phyloP scores from a whole-genome alignment of 2,113 vertebrate species.

The Lucifuga dentata region DNA sequence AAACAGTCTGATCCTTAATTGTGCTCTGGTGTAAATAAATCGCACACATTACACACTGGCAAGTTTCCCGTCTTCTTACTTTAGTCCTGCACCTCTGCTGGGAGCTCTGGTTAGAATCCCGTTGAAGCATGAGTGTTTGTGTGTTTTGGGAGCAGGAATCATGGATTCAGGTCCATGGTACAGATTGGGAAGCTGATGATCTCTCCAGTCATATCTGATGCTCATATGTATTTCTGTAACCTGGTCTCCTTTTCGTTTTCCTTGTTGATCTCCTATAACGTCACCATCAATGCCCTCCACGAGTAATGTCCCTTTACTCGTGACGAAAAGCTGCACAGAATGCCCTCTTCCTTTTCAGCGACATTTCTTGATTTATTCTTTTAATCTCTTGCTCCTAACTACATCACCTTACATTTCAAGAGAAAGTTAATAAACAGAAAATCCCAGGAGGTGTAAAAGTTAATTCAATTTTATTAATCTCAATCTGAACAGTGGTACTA shows the following conservation, averaged over 20 bases:
- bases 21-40: slow-evolving; percentile 70
- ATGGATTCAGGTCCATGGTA: neutral
- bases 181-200: neutral
- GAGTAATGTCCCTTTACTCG: too few species aligned
- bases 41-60: slow-evolving; percentile 34
- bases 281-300: slow-evolving; percentile 20
- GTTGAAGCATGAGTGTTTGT: slow-evolving; percentile 14
- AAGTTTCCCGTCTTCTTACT: slow-evolving; percentile 21
- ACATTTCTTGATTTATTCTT: slow-evolving; percentile 39
- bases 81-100: slow-evolving; percentile 22
- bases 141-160: neutral
- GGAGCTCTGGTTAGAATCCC: slow-evolving; percentile 52
- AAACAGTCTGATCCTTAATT: slow-evolving; percentile 62
- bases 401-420: slow-evolving; percentile 4
- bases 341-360: neutral
- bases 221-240: too few species aligned
- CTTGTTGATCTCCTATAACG: too few species aligned
- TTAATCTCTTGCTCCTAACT: slow-evolving; percentile 13
- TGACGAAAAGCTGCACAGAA: too few species aligned
- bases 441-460: slow-evolving; percentile 13
- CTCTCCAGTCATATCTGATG: too few species aligned
- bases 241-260: too few species aligned
- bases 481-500: neutral
- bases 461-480: slow-evolving; percentile 16
- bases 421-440: slow-evolving; percentile 28